phyloP scores from a whole-genome alignment of 2,888 invertebrate genomes.

The Schrankia costaestrigalis region DNA sequence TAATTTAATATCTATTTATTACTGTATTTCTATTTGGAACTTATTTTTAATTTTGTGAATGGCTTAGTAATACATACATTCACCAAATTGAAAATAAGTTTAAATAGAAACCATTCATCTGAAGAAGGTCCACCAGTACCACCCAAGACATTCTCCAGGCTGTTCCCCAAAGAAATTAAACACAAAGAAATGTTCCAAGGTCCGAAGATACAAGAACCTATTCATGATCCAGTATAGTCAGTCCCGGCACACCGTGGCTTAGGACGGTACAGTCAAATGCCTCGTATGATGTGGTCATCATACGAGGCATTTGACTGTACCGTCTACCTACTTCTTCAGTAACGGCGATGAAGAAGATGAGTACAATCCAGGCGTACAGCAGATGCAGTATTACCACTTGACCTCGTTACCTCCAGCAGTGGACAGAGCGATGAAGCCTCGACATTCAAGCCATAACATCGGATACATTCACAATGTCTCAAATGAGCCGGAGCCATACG shows the following conservation, averaged over 20 bases:
- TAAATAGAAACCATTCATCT: too few species aligned
- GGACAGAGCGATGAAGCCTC: conserved; percentile 91
- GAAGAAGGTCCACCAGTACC: too few species aligned
- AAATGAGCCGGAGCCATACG: conserved; percentile 41
- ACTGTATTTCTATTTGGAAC: too few species aligned
- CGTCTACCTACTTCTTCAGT: conserved; percentile 7
- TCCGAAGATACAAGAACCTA: too few species aligned
- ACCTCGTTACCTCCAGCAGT: conserved; percentile 85
- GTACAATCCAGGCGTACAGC: conserved; percentile 39
- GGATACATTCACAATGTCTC: conserved; percentile 42
- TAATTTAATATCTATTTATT: too few species aligned
- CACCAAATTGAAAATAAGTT: too few species aligned
- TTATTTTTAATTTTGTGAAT: too few species aligned
- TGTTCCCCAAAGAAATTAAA: too few species aligned
- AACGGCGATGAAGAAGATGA: conserved; percentile 56
- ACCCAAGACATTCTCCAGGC: too few species aligned
- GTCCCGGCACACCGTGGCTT: conserved; percentile 18
- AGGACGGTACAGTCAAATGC: conserved; percentile 40
- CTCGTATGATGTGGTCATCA: conserved; percentile 39
- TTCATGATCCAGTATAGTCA: too few species aligned
- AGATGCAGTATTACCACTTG: conserved; percentile 70
- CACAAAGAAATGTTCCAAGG: too few species aligned
- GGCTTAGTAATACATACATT: too few species aligned
- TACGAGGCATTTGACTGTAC: conserved; percentile 20
- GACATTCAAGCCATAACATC: conserved; percentile 68